These are phyloP conservation scores for Deilephila elpenor DNA, from an alignment of 2,888 invertebrate species.

Conservation along the genomic window DNA sequence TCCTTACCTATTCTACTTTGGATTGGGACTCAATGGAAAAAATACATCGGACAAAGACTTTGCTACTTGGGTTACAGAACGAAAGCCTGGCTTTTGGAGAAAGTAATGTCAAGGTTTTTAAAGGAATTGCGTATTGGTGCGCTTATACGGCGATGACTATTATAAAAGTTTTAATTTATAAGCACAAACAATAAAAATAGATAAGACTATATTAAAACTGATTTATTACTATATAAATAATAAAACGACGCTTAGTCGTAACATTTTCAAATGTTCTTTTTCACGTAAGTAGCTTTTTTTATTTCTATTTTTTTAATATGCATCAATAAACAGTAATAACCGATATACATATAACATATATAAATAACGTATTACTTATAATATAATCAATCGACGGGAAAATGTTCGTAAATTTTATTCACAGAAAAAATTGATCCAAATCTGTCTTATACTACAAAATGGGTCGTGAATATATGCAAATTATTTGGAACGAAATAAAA, in stretches of 20 bases:
- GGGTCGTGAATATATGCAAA: neutral
- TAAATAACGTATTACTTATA: no score
- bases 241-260: neutral
- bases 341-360: no score
- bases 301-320: neutral
- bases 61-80: constrained; percentile 54
- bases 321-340: no score
- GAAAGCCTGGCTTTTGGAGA: constrained; percentile 45
- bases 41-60: constrained; percentile 55
- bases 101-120: neutral
- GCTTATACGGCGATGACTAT: neutral
- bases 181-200: neutral
- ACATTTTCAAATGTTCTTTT: no score
- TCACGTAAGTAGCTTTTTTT: no score
- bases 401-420: no score
- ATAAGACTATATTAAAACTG: neutral
- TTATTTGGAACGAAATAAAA: neutral
- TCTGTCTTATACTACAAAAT: neutral
- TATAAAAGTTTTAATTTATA: no score
- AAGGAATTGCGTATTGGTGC: neutral
- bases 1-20: constrained; percentile 62
- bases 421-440: neutral
- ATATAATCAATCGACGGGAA: no score
- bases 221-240: neutral
- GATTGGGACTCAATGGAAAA: constrained; percentile 61